Percentiles rank a stretch among this genome's conserved stretches.
Conservation (phyloP, 2,797 vertebrate species). For the Enteromius afrohamiltoni region DNA sequence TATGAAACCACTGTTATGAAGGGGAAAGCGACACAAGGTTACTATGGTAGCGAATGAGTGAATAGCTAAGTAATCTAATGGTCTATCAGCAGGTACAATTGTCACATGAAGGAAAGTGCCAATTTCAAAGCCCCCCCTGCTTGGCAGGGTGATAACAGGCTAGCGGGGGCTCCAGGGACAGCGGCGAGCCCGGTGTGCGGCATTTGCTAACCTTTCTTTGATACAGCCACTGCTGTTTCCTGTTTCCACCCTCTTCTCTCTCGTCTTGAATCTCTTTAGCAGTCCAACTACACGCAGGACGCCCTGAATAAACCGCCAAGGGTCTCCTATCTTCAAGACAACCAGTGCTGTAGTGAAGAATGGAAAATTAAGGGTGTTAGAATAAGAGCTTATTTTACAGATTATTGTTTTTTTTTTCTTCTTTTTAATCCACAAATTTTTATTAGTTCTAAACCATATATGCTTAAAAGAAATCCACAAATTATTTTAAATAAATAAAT, state of each 20-base stretch:
- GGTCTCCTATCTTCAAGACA: constrained; percentile 17
- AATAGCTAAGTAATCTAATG: constrained; percentile 70
- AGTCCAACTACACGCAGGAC: constrained; percentile 36
- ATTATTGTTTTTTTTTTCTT: background rate
- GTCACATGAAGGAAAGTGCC: constrained; percentile 73
- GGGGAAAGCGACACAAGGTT: constrained; percentile 55
- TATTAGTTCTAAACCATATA: background rate
- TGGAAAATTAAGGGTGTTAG: background rate
- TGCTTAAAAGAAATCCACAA: background rate
- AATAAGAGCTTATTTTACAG: background rate
- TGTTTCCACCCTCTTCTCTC: constrained; percentile 38
- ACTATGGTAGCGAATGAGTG: constrained; percentile 52
- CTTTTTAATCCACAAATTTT: background rate
- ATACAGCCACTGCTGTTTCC: constrained; percentile 54
- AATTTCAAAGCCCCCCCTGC: constrained; percentile 71
- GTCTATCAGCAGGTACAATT: constrained; percentile 71
- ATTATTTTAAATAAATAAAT: constrained; percentile 3
- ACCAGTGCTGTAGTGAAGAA: constrained; percentile 8
- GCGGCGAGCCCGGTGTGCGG: constrained; percentile 44
- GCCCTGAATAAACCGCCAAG: background rate
- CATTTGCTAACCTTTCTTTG: constrained; percentile 62
- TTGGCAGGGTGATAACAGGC: constrained; percentile 68
- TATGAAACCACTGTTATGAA: constrained; percentile 57
- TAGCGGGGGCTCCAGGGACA: constrained; percentile 62
- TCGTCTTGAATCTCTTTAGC: constrained; percentile 21